Base-by-base conservation (phyloP, 2,888 invertebrate species). In the Idaea aversata region DNA sequence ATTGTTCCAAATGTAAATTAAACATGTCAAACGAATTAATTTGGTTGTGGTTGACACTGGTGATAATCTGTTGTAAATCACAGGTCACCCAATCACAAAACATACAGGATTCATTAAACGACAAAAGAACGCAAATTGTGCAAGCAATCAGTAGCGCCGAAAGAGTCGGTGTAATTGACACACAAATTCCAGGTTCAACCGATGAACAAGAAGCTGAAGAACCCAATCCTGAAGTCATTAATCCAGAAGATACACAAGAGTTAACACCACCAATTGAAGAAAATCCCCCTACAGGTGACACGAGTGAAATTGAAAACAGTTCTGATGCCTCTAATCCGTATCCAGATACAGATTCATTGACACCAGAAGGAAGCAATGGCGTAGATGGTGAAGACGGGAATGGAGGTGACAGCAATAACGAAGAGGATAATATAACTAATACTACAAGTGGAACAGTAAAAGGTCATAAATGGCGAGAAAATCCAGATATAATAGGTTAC, bases 371-470 rank as follows among this genome's bases (percentile, higher is more conserved):
- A 10, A 10, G 25, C 25, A 25, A 10, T 47, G 10, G 47, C 10
- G 47, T 4, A 47, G 47, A 47, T 47, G 13, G 47, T 47, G 36
- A 10, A 7, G 36, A 10, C 6, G 36, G 10, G 36, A 36, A 36
- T 10, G 10, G 7, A 7, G 47, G 10, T 10, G 0, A 7, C 47
- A 47, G 10, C 47, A 13, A 13, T 10, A 47, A 13, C 10, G 47
- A 47, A 47, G 34, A 61, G 3, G 65, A 67, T n/a, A 47, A 66
- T 61, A 57, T 74, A 1, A 66, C 86, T 38, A 38, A 68, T 47
- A 89, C 89, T n/a, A 75, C 78, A 5, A 70, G 77, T 38, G 89
- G 89, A 4, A 65, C 59, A 3, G 84, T 90, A 1, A 76, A 71
- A 63, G 89, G 88, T 15, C 69, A 70, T 34, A 57, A 63, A 34